Conservation (phyloP, 2,113 vertebrate genomes). For the Tringa solitaria region DNA sequence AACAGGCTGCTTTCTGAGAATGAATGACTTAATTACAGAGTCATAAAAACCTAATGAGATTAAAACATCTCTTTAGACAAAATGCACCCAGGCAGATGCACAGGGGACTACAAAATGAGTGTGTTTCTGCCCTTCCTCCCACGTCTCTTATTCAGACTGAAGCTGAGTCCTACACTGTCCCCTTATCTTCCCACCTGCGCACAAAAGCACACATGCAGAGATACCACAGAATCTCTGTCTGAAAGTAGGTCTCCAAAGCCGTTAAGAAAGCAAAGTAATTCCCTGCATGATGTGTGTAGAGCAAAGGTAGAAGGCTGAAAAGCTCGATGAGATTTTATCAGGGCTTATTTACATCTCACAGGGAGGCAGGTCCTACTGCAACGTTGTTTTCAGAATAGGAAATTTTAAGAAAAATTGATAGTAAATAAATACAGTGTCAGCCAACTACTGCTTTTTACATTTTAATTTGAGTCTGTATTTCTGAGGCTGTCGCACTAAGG, state of each 20-base stretch:
- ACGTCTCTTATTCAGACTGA: background rate
- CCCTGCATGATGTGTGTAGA: background rate
- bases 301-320: background rate
- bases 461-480: background rate
- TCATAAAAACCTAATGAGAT: background rate
- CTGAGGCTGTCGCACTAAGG: background rate
- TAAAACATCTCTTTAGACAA: background rate
- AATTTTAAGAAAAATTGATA: background rate
- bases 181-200: background rate
- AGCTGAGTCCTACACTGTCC: background rate
- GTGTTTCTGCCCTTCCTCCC: background rate
- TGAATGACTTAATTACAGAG: background rate
- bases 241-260: background rate
- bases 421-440: background rate
- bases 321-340: background rate
- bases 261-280: background rate
- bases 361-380: background rate
- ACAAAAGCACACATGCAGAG: background rate
- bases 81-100: background rate
- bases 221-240: too few relatives aligned
- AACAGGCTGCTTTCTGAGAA: background rate
- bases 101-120: background rate
- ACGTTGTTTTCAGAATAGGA: background rate
- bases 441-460: background rate
- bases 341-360: background rate